phyloP scores from a whole-genome alignment of 2,113 vertebrate genomes.

The Cynocephalus volans region DNA sequence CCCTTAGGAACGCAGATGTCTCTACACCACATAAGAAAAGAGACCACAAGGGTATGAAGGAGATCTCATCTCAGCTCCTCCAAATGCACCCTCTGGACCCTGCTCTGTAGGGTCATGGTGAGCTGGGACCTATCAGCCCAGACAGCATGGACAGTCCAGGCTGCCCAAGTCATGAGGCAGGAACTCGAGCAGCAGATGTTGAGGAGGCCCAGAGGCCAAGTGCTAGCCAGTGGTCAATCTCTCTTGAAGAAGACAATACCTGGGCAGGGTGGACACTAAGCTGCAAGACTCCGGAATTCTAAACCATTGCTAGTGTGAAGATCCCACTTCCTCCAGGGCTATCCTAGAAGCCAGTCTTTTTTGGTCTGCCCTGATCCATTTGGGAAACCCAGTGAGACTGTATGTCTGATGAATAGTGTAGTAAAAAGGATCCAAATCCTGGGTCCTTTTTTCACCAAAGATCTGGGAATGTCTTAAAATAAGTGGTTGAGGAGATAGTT shows the following conservation, averaged over 20 bases:
- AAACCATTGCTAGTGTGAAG: neutral
- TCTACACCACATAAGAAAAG: rapidly evolving
- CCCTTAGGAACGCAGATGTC: neutral
- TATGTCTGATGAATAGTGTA: neutral
- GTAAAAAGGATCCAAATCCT: neutral
- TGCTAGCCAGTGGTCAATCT: neutral
- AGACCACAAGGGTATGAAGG: neutral
- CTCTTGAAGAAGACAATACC: neutral
- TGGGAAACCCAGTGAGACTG: neutral
- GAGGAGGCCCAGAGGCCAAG: neutral
- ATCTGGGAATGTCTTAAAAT: neutral
- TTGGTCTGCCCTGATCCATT: neutral
- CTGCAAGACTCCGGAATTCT: neutral
- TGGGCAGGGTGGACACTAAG: too few relatives aligned
- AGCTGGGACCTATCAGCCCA: neutral
- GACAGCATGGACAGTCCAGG: neutral
- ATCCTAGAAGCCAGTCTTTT: neutral
- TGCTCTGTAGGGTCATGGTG: neutral
- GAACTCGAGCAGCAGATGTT: neutral
- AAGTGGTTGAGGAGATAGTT: neutral
- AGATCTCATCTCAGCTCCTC: neutral
- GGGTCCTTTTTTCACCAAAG: neutral
- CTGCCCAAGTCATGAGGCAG: neutral
- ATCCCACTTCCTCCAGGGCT: neutral
- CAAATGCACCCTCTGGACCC: neutral